Conservation (phyloP, 2,797 vertebrate species). For the Dallia pectoralis region DNA sequence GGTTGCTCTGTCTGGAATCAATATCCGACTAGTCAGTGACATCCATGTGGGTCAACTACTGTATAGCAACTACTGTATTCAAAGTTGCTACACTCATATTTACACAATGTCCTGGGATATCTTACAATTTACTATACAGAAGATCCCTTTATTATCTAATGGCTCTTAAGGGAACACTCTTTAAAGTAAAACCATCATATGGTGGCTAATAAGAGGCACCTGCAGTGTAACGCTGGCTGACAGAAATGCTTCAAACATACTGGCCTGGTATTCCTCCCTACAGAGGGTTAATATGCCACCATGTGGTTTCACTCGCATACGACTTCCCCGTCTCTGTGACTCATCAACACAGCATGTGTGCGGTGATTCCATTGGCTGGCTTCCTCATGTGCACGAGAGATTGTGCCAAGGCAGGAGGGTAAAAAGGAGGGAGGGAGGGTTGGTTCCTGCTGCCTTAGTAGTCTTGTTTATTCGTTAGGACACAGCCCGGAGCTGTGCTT, state of each 20-base stretch:
- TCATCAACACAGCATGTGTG: slow-evolving; percentile 33
- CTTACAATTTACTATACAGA: too few relatives aligned
- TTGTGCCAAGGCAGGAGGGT: slow-evolving; percentile 5
- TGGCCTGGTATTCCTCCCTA: not conserved
- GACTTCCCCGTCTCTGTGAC: slow-evolving; percentile 14
- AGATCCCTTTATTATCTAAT: too few relatives aligned
- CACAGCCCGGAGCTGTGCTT: slow-evolving; percentile 9
- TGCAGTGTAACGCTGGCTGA: not conserved
- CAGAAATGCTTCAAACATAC: not conserved
- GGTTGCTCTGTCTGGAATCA: too few relatives aligned
- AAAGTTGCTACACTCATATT: too few relatives aligned
- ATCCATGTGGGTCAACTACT: too few relatives aligned
- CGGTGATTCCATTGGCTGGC: slow-evolving; percentile 19
- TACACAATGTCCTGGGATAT: too few relatives aligned
- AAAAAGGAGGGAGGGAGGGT: not conserved
- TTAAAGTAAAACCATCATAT: too few relatives aligned
- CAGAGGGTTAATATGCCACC: not conserved
- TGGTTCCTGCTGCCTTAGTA: not conserved
- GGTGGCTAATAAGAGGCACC: too few relatives aligned
- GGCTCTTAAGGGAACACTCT: too few relatives aligned
- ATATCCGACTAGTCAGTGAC: too few relatives aligned
- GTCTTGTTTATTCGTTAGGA: slow-evolving; percentile 12
- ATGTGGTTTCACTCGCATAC: slow-evolving; percentile 12
- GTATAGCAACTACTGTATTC: too few relatives aligned
- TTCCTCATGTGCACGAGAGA: not conserved